Conservation (phyloP, 1,140 invertebrate genomes). For the Micrasema longulum region DNA sequence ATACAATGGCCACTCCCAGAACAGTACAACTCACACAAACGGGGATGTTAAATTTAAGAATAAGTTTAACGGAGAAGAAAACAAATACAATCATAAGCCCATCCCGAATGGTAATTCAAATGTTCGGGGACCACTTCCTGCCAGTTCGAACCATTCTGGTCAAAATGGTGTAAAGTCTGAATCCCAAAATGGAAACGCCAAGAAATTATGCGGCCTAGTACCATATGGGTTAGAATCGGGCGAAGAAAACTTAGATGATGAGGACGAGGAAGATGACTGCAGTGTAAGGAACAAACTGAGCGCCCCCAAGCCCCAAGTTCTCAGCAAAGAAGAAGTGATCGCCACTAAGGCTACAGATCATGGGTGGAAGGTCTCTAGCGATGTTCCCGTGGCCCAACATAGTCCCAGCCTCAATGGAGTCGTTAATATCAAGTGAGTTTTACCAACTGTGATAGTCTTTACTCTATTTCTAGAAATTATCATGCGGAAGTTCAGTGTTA, state of each 20-base stretch:
- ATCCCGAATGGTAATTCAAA: constrained; percentile 3
- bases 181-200: constrained; percentile 14
- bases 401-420: constrained; percentile 65
- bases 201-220: constrained; percentile 51
- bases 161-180: background rate
- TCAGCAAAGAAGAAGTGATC: constrained; percentile 30
- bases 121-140: background rate
- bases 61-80: constrained; percentile 51
- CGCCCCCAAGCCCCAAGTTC: constrained; percentile 56
- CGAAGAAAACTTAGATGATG: constrained; percentile 50
- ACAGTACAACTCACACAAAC: constrained; percentile 17
- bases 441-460: too few species aligned
- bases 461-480: too few species aligned
- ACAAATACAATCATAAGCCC: constrained; percentile 10
- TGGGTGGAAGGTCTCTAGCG: constrained; percentile 67
- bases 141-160: background rate
- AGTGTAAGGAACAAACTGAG: constrained; percentile 52
- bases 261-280: constrained; percentile 57
- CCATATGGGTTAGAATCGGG: constrained; percentile 65
- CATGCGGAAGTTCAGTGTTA: too few species aligned
- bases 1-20: constrained; percentile 6
- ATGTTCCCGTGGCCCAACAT: constrained; percentile 60
- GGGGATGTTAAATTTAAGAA: constrained; percentile 51
- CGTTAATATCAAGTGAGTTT: constrained; percentile 63
- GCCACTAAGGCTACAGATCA: constrained; percentile 64